phyloP scores from a whole-genome alignment of 2,797 vertebrate species.

The Aulostomus chinensis region DNA sequence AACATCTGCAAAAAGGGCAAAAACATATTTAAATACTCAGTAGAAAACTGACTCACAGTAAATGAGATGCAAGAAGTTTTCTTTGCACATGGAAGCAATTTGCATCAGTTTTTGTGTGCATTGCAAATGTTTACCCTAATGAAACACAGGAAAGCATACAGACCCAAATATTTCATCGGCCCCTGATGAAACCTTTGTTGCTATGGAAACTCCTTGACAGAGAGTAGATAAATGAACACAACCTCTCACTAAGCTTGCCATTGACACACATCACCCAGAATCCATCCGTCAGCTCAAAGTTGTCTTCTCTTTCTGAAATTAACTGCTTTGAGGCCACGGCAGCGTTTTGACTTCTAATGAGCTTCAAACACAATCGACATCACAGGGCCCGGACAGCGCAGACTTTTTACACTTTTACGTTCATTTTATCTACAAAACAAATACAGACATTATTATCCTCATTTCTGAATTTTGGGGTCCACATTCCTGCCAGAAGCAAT shows the following conservation, averaged over 20 bases:
- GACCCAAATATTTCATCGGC: conserved; percentile 6
- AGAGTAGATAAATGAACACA: conserved; percentile 18
- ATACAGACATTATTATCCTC: too few species aligned
- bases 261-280: conserved; percentile 22
- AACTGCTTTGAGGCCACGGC: background rate
- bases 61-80: conserved; percentile 23
- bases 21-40: conserved; percentile 24
- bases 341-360: too few species aligned
- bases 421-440: too few species aligned
- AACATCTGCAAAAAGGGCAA: conserved; percentile 25
- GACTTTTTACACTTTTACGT: too few species aligned
- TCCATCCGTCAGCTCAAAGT: conserved; percentile 18
- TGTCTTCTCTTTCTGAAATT: conserved; percentile 9
- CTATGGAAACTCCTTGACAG: conserved; percentile 47
- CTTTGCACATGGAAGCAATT: conserved; percentile 8
- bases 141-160: conserved; percentile 13
- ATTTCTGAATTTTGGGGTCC: too few species aligned
- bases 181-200: conserved; percentile 36
- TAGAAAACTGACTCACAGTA: conserved; percentile 6
- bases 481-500: too few species aligned
- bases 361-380: too few species aligned
- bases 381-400: too few species aligned
- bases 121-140: conserved; percentile 5
- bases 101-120: conserved; percentile 5
- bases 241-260: conserved; percentile 9